phyloP scores from a whole-genome alignment of 2,888 invertebrate genomes.

The Sesamia inferens region DNA sequence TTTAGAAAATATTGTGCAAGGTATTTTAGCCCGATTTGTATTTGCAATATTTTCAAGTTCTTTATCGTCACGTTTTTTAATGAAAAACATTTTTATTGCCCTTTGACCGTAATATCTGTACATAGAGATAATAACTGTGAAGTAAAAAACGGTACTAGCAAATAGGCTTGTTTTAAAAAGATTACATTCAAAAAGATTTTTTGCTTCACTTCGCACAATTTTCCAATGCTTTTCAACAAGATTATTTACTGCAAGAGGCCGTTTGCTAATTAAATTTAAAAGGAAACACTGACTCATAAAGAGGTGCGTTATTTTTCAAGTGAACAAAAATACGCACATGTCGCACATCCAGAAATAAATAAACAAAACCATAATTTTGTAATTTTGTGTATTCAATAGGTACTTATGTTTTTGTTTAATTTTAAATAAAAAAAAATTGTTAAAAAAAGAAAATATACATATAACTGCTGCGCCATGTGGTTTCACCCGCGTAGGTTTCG shows the following conservation, averaged over 20 bases:
- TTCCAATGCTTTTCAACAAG: constrained; percentile 25
- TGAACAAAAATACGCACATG: neutral
- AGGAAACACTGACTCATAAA: constrained; percentile 16
- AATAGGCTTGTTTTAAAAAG: constrained; percentile 49
- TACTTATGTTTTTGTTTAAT: too few species aligned
- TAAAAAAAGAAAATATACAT: too few species aligned
- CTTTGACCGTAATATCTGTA: constrained; percentile 42
- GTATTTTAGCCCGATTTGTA: constrained; percentile 14
- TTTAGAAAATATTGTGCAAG: constrained; percentile 1
- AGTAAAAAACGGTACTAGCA: constrained; percentile 38
- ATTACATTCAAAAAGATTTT: constrained; percentile 50
- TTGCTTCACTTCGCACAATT: constrained; percentile 32
- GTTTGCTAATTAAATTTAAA: constrained; percentile 4
- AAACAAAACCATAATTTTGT: too few species aligned
- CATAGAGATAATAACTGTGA: constrained; percentile 42
- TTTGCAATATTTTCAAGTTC: constrained; percentile 16
- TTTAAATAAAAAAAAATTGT: too few species aligned
- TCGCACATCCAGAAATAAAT: too few species aligned
- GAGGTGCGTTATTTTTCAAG: constrained; percentile 6
- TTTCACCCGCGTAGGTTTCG: too few species aligned
- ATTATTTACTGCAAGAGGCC: constrained; percentile 35
- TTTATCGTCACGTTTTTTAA: constrained; percentile 6
- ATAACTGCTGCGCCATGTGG: too few species aligned
- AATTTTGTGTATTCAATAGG: too few species aligned
- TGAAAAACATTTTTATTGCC: constrained; percentile 34